Percentiles rank a stretch among this genome's conserved stretches.
Evolutionary conservation across 2,797 vertebrate species (phyloP).

Genomic region (Pipistrellus nathusii): DNA sequence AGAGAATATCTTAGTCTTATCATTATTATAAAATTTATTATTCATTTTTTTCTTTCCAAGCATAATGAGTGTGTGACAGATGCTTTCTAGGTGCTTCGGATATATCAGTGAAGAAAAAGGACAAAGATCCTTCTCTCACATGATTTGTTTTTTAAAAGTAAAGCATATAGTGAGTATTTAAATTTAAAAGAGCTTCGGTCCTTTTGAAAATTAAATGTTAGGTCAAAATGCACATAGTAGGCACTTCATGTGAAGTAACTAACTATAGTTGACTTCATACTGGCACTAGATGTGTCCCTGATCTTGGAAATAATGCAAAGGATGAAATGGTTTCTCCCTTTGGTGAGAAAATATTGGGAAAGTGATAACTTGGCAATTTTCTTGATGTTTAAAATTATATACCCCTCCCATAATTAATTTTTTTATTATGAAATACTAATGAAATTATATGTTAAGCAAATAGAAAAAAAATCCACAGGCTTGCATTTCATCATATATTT

Average conservation of each 20-base stretch:
- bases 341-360: not conserved
- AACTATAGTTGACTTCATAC: not conserved
- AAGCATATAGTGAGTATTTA: not conserved
- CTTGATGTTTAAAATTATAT: constrained; percentile 31
- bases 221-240: not conserved
- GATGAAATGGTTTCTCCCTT: not conserved
- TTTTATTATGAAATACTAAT: constrained; percentile 8
- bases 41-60: not conserved
- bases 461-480: not conserved
- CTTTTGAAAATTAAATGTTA: constrained; percentile 14
- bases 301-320: constrained; percentile 36
- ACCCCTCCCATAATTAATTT: not conserved
- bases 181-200: constrained; percentile 20
- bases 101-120: not conserved
- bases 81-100: not conserved
- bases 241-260: not conserved
- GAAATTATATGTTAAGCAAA: not conserved
- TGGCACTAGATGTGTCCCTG: not conserved
- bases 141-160: constrained; percentile 39
- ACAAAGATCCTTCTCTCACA: not conserved
- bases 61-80: not conserved
- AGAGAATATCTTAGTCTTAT: not conserved
- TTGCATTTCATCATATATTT: constrained; percentile 10
- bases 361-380: constrained; percentile 6
- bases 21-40: not conserved